A percentile compares a stretch with the other conserved stretches of the same genome.
phyloP scores from a whole-genome alignment of 1,140 invertebrate genomes.

The Neodiprion virginianus region DNA sequence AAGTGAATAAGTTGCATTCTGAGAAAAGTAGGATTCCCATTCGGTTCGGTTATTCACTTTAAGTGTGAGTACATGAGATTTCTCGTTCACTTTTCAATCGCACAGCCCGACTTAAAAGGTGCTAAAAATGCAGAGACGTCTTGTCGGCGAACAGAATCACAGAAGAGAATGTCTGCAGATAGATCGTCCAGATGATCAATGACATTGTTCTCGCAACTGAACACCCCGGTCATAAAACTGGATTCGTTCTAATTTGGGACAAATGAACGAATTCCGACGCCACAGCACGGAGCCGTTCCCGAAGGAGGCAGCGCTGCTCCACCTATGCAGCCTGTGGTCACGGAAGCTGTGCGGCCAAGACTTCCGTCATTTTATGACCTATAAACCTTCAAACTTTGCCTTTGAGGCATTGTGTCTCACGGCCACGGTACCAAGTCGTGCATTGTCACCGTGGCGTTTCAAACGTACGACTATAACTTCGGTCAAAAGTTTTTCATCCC shows the following conservation, averaged over 20 bases:
- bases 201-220: constrained; percentile 20
- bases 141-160: too few species aligned
- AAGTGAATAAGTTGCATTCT: too few species aligned
- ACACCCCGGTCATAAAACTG: constrained; percentile 28
- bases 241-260: constrained; percentile 30
- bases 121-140: too few species aligned
- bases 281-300: constrained; percentile 26
- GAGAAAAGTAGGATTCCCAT: too few species aligned
- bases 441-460: background rate
- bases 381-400: constrained; percentile 31
- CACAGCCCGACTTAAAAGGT: too few species aligned
- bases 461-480: background rate
- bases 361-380: constrained; percentile 33
- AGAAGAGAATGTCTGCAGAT: too few species aligned
- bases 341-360: background rate
- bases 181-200: background rate
- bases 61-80: too few species aligned
- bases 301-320: background rate
- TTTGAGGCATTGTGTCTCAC: background rate
- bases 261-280: constrained; percentile 30
- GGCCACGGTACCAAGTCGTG: background rate
- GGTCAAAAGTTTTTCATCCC: background rate
- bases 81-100: too few species aligned
- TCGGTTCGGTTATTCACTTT: too few species aligned
- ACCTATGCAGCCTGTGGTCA: background rate